These are phyloP conservation scores for Amia ocellicauda DNA, from an alignment of 2,113 vertebrate genomes.

Conservation along the genomic window DNA sequence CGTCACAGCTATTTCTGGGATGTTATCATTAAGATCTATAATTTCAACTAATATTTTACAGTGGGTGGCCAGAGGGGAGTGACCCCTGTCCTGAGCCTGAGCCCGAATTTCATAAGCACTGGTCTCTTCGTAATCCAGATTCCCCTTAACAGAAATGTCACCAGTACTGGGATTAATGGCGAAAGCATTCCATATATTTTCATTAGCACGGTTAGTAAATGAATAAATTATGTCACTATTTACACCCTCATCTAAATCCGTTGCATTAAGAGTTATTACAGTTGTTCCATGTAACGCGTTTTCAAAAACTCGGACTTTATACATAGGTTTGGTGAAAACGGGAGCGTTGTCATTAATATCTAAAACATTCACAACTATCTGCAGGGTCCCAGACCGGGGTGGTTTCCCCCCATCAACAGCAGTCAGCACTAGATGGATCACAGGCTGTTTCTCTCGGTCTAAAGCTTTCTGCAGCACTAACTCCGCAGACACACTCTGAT, in stretches of 20 bases:
- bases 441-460: constrained; percentile 52
- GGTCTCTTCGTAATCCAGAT: constrained; percentile 57
- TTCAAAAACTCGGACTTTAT: constrained; percentile 44
- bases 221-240: constrained; percentile 44
- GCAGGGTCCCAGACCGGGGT: constrained; percentile 45
- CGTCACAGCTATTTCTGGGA: constrained; percentile 60
- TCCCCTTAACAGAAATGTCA: constrained; percentile 47
- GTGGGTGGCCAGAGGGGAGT: constrained; percentile 54
- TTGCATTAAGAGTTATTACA: constrained; percentile 43
- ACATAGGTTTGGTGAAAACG: constrained; percentile 41
- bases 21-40: constrained; percentile 75
- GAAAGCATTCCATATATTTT: constrained; percentile 41
- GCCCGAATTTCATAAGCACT: constrained; percentile 63
- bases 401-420: constrained; percentile 57
- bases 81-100: constrained; percentile 59
- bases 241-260: constrained; percentile 48
- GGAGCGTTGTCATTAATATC: constrained; percentile 56
- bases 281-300: constrained; percentile 32
- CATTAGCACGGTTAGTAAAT: constrained; percentile 25
- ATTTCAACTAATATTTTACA: constrained; percentile 71
- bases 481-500: constrained; percentile 53
- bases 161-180: constrained; percentile 52
- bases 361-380: constrained; percentile 42
- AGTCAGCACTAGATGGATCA: constrained; percentile 45
- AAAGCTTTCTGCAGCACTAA: constrained; percentile 55